These are phyloP conservation scores for Meloe dianella DNA, from an alignment of 2,888 invertebrate genomes.

Conservation along the genomic window DNA sequence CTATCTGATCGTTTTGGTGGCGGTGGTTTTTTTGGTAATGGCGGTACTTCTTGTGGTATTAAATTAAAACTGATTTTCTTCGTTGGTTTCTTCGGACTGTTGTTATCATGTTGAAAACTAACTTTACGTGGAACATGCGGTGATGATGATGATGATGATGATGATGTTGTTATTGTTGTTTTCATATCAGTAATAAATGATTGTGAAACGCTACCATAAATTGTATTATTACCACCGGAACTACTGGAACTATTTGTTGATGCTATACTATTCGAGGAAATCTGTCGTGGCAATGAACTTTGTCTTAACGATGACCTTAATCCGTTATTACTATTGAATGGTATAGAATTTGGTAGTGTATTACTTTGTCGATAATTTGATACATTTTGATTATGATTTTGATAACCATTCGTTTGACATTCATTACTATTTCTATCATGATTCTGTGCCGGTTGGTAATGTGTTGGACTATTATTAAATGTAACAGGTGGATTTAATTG, in stretches of 20 bases:
- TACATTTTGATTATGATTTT: conserved; percentile 46
- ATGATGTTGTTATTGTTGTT: too few relatives aligned
- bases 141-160: conserved; percentile 66
- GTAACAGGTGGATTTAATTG: conserved; percentile 51
- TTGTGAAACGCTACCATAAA: conserved; percentile 31
- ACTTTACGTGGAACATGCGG: conserved; percentile 66
- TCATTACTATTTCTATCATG: conserved; percentile 46
- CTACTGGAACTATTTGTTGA: conserved; percentile 62
- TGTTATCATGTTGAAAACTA: conserved; percentile 67
- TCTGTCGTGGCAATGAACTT: conserved; percentile 63
- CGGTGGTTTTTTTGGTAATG: conserved; percentile 71
- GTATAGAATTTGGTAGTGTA: conserved; percentile 50
- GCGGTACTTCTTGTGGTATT: conserved; percentile 63
- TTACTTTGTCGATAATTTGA: conserved; percentile 53
- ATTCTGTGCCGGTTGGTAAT: conserved; percentile 44
- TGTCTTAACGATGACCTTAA: conserved; percentile 55
- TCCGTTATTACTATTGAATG: conserved; percentile 49
- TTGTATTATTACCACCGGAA: conserved; percentile 46
- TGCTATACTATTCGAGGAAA: conserved; percentile 64
- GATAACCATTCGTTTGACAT: conserved; percentile 39
- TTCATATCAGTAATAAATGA: background rate
- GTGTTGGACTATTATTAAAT: conserved; percentile 50
- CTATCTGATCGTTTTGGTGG: conserved; percentile 80
- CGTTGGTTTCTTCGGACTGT: conserved; percentile 61
- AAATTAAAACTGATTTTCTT: conserved; percentile 74